Conservation (phyloP, 1,140 invertebrate species). For the Matsumurasca onukii region DNA sequence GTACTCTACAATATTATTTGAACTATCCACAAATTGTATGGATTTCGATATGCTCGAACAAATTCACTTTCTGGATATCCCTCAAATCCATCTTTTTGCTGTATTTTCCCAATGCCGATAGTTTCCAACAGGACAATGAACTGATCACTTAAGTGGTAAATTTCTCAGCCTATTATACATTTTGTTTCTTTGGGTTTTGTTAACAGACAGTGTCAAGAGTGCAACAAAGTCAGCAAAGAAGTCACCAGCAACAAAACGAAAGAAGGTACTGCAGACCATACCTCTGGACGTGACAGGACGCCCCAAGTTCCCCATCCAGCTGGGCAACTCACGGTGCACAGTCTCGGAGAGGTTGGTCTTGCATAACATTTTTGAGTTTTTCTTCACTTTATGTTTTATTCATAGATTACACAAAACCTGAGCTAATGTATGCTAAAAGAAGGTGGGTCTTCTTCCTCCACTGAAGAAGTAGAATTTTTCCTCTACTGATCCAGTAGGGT, state of each 20-base stretch:
- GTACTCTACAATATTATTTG: no score
- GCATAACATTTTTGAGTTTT: neutral
- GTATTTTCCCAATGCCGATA: neutral
- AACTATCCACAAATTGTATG: no score
- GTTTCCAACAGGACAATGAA: neutral
- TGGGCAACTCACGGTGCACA: constrained; percentile 75
- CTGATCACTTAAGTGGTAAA: neutral
- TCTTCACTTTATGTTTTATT: neutral
- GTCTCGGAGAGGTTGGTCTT: constrained; percentile 67
- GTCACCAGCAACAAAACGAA: constrained; percentile 46
- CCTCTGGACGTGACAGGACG: constrained; percentile 66
- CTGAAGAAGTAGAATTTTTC: constrained; percentile 6
- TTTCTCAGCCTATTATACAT: neutral
- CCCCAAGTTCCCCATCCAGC: constrained; percentile 71
- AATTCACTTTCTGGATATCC: no score
- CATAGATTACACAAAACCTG: no score
- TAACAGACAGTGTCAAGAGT: constrained; percentile 36
- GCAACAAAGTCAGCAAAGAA: constrained; percentile 41
- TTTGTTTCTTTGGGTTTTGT: no score
- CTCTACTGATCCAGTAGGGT: no score
- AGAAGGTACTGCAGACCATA: constrained; percentile 61
- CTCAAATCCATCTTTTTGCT: neutral
- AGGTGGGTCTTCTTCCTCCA: neutral
- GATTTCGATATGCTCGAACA: no score
- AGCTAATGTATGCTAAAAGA: no score